Evolutionary conservation across 2,113 vertebrate species (phyloP).

Genomic region (Ginglymostoma cirratum): DNA sequence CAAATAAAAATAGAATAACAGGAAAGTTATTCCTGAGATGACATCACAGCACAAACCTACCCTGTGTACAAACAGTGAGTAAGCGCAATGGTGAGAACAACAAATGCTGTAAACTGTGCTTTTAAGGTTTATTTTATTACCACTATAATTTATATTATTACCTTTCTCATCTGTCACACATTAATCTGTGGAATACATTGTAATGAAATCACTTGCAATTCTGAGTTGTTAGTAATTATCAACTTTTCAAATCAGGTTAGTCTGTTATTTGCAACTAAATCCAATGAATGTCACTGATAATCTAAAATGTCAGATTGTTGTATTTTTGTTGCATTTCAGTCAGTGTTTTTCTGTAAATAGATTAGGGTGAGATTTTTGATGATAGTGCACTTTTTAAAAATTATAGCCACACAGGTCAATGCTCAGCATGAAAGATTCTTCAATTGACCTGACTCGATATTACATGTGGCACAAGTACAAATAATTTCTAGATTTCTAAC

Average conservation of each 20-base stretch:
- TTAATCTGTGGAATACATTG: not conserved
- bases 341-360: not conserved
- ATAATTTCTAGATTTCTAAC: not conserved
- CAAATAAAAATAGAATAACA: not conserved
- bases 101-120: not conserved
- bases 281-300: slow-evolving; percentile 9
- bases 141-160: not conserved
- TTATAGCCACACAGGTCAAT: not conserved
- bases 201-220: not conserved
- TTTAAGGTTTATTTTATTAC: slow-evolving; percentile 11
- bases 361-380: not conserved
- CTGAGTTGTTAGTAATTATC: not conserved
- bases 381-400: not conserved
- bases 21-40: not conserved
- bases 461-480: not conserved
- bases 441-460: not conserved
- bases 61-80: not conserved
- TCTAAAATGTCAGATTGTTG: not conserved
- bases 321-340: slow-evolving; percentile 24
- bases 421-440: not conserved
- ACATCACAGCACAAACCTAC: not conserved
- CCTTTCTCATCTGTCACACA: not conserved
- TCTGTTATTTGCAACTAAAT: not conserved
- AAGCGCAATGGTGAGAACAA: slow-evolving; percentile 16
- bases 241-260: not conserved